phyloP scores from a whole-genome alignment of 2,888 invertebrate genomes.

The Macrosiphum euphorbiae region DNA sequence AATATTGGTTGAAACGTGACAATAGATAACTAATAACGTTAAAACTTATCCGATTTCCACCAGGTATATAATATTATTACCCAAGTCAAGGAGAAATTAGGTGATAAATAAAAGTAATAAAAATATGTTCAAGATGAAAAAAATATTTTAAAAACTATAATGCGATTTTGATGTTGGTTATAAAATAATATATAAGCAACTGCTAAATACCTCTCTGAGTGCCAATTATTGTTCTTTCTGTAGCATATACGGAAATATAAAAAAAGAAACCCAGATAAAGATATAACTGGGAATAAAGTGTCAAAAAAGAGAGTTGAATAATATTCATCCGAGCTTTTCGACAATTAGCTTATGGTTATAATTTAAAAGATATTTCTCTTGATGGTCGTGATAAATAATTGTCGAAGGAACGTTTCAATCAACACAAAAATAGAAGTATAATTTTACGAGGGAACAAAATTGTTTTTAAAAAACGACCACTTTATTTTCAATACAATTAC shows the following conservation, averaged over 20 bases:
- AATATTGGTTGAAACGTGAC: not conserved
- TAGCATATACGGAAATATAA: not conserved
- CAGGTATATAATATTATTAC: not conserved
- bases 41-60: not conserved
- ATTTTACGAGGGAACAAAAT: not conserved
- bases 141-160: not conserved
- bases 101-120: not conserved
- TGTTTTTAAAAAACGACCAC: not conserved
- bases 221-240: not conserved
- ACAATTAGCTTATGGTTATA: not conserved
- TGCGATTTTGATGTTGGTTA: not conserved
- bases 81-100: not conserved
- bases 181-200: not conserved
- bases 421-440: not conserved
- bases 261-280: not conserved
- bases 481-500: not conserved
- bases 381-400: not conserved
- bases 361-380: not conserved
- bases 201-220: not conserved
- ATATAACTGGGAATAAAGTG: not conserved
- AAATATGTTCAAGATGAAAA: not conserved
- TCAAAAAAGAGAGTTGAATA: not conserved
- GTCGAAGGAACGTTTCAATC: not conserved
- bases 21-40: not conserved
- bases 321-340: not conserved